Conservation (phyloP, 2,113 vertebrate species). For the Tetrax tetrax region DNA sequence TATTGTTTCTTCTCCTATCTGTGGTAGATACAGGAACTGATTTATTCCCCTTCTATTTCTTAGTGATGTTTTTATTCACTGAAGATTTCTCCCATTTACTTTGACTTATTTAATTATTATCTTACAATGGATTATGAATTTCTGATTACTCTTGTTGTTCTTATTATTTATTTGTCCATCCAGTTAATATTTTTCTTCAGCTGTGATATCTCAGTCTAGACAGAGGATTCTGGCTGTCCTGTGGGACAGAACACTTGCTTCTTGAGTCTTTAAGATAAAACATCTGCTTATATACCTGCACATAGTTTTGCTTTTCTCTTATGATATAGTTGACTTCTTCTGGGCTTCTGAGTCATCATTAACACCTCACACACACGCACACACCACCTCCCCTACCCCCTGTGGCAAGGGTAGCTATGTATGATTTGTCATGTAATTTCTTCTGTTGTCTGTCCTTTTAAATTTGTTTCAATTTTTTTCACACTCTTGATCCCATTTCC, state of each 20-base stretch:
- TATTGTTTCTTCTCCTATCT: not conserved
- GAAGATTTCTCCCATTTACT: not conserved
- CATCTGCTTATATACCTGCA: rapidly evolving
- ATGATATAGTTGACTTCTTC: not conserved
- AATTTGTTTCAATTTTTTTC: not conserved
- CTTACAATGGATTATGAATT: not conserved
- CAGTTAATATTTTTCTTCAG: not conserved
- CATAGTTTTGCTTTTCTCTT: not conserved
- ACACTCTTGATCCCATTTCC: not conserved
- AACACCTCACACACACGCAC: not conserved
- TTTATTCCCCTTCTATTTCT: not conserved
- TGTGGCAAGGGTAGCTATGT: not conserved
- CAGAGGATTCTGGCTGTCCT: not conserved
- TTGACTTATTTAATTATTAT: not conserved
- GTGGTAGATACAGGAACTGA: not conserved
- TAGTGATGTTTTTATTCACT: not conserved
- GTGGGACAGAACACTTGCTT: not conserved
- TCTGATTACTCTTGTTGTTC: not conserved
- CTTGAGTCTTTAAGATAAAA: not conserved
- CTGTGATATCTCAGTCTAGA: not conserved
- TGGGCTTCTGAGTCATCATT: not conserved
- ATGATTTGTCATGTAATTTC: not conserved
- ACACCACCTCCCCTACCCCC: too few species aligned
- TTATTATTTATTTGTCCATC: not conserved
- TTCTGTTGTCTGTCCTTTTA: not conserved